Evolutionary conservation across 2,113 vertebrate species (phyloP).

Genomic region (Tringa solitaria): DNA sequence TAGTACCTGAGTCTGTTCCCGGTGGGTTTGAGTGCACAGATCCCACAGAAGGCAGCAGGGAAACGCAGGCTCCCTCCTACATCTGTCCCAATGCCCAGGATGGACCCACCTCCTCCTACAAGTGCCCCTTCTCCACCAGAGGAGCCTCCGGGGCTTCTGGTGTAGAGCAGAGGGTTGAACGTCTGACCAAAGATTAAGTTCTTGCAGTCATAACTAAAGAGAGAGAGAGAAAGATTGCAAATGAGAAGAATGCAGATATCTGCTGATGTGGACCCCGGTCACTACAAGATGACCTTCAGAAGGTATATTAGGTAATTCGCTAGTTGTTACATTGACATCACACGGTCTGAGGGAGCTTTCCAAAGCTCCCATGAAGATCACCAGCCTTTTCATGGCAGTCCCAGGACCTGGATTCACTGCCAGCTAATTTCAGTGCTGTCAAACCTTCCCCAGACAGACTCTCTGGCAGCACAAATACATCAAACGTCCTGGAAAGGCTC

Average conservation of each 20-base stretch:
- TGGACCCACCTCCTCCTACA: slow-evolving; percentile 73
- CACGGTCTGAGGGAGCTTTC: not conserved
- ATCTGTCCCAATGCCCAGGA: slow-evolving; percentile 75
- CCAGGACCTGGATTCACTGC: not conserved
- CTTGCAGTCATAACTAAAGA: slow-evolving; percentile 73
- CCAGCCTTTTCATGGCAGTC: not conserved
- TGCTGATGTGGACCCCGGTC: not conserved
- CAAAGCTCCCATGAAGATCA: not conserved
- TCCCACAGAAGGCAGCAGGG: slow-evolving; percentile 77
- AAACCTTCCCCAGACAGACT: not conserved
- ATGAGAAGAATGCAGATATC: not conserved
- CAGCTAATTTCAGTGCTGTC: not conserved
- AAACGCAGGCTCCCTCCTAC: slow-evolving; percentile 78
- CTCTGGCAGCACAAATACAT: not conserved
- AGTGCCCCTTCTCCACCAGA: slow-evolving; percentile 79
- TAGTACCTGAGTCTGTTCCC: slow-evolving; percentile 75
- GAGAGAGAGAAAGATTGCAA: not conserved
- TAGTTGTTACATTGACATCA: not conserved
- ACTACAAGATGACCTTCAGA: not conserved
- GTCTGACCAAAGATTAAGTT: slow-evolving; percentile 77
- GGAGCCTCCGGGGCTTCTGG: slow-evolving; percentile 72
- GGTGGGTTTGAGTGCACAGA: slow-evolving; percentile 77
- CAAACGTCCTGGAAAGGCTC: not conserved
- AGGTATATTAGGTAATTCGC: not conserved
- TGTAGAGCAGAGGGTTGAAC: slow-evolving; percentile 59